Conservation (phyloP, 2,113 vertebrate species). For the Limanda limanda region DNA sequence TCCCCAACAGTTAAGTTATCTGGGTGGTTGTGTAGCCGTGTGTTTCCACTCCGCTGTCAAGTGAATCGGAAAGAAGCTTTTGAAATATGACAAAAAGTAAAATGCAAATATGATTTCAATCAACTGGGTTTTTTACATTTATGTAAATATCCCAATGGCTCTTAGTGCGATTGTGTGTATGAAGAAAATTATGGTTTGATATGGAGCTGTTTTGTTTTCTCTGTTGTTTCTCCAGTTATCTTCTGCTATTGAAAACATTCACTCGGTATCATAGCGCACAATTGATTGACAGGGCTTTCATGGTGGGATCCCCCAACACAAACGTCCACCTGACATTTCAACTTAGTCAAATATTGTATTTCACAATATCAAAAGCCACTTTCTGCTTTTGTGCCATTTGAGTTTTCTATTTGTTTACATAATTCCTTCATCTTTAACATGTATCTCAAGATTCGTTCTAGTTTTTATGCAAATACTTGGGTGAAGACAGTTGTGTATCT, state of each 20-base stretch:
- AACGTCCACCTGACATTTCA: slow-evolving; percentile 20
- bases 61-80: slow-evolving; percentile 30
- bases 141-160: slow-evolving; percentile 22
- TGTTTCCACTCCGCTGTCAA: slow-evolving; percentile 59
- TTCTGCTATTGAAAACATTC: slow-evolving; percentile 1
- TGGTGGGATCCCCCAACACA: not conserved
- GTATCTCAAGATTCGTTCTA: not conserved
- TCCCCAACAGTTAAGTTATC: slow-evolving; percentile 33
- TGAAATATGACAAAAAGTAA: slow-evolving; percentile 39
- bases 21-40: slow-evolving; percentile 12
- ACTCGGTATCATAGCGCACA: not conserved
- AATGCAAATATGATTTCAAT: slow-evolving; percentile 49
- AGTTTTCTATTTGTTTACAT: not conserved
- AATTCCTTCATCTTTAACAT: not conserved
- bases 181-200: slow-evolving; percentile 11
- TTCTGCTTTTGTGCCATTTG: not conserved
- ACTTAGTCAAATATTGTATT: not conserved
- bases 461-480: not conserved
- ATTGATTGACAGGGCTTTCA: slow-evolving; percentile 31
- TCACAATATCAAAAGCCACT: slow-evolving; percentile 11
- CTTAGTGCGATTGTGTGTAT: not conserved
- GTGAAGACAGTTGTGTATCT: not conserved
- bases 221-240: not conserved
- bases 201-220: slow-evolving; percentile 20
- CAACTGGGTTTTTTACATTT: slow-evolving; percentile 25